These are phyloP conservation scores for Thecocarcelia acutangulata DNA, from an alignment of 2,888 invertebrate species.

Conservation along the genomic window DNA sequence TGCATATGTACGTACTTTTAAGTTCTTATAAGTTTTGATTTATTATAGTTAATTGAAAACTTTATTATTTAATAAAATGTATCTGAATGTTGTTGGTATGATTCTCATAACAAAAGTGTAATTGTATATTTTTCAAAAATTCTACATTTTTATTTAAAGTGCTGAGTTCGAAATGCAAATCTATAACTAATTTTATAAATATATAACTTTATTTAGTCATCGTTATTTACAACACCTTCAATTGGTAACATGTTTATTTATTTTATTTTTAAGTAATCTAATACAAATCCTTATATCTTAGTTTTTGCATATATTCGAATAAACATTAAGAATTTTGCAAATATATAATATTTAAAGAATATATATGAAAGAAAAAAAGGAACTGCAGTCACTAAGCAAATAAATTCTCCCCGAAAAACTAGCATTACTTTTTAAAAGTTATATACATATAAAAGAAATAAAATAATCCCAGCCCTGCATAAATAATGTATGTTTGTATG, in stretches of 20 bases:
- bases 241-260: conserved; percentile 21
- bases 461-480: conserved; percentile 52
- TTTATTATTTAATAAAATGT: neutral
- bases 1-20: conserved; percentile 11
- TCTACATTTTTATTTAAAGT: neutral
- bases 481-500: conserved; percentile 58
- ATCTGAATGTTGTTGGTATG: conserved; percentile 14
- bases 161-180: conserved; percentile 5
- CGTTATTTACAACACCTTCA: neutral
- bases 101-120: conserved; percentile 6
- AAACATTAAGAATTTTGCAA: conserved; percentile 19
- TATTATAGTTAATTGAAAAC: neutral
- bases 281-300: conserved; percentile 3
- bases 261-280: conserved; percentile 16
- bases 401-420: conserved; percentile 19
- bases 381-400: conserved; percentile 34
- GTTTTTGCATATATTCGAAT: conserved; percentile 1
- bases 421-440: conserved; percentile 37
- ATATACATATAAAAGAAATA: conserved; percentile 13
- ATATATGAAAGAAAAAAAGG: conserved; percentile 19
- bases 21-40: conserved; percentile 33
- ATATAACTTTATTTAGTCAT: neutral
- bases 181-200: neutral
- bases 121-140: conserved; percentile 6
- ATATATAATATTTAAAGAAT: conserved; percentile 23